A percentile compares a stretch with the other conserved stretches of the same genome.
Conservation (phyloP, 2,888 invertebrate genomes). For the Ochlodes sylvanus region DNA sequence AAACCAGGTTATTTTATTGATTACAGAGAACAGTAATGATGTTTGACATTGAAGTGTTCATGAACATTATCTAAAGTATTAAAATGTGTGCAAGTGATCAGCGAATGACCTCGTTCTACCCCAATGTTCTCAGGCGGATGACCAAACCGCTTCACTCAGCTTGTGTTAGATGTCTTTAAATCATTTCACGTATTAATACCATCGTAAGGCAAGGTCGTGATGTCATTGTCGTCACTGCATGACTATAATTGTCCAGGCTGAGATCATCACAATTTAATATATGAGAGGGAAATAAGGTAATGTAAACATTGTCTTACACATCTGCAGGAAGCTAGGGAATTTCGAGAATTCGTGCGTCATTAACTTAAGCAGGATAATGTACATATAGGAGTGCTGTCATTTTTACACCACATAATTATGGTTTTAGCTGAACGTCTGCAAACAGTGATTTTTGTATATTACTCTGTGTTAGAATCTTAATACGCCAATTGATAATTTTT, state of each 20-base stretch:
- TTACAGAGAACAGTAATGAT: not conserved
- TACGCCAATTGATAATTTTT: no score
- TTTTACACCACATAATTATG: not conserved
- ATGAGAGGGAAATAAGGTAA: conserved; percentile 50
- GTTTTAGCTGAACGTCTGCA: not conserved
- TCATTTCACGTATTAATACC: conserved; percentile 35
- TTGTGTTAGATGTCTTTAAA: conserved; percentile 27
- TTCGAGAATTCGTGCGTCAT: conserved; percentile 41
- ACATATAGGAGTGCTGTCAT: conserved; percentile 2
- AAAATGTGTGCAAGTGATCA: not conserved
- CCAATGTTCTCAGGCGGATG: conserved; percentile 1
- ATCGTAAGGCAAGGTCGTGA: conserved; percentile 60
- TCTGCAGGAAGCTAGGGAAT: conserved; percentile 35
- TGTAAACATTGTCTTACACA: conserved; percentile 45
- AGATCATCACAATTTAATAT: conserved; percentile 71
- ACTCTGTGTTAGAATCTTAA: no score
- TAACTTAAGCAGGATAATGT: conserved; percentile 7
- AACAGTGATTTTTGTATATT: not conserved
- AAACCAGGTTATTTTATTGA: not conserved
- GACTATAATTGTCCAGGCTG: conserved; percentile 61
- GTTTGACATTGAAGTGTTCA: not conserved
- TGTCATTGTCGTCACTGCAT: conserved; percentile 69
- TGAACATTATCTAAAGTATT: not conserved
- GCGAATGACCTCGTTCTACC: conserved; percentile 1
- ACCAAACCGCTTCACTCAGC: conserved; percentile 18